These are phyloP conservation scores for Eutrigla gurnardus DNA, from an alignment of 2,797 vertebrate species.

Conservation along the genomic window DNA sequence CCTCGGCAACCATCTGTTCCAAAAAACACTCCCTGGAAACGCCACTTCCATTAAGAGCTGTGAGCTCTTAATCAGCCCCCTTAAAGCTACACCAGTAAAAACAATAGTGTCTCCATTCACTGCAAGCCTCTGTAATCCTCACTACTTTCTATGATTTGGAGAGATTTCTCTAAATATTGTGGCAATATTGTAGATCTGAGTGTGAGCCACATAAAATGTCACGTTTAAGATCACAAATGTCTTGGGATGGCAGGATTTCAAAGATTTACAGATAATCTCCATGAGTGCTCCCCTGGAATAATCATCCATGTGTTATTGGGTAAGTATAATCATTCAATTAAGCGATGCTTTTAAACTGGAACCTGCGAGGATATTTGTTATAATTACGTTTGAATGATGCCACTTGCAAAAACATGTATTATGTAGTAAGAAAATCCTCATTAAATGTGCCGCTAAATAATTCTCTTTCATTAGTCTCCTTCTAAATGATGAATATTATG, in stretches of 20 bases:
- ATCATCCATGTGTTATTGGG: conserved; percentile 15
- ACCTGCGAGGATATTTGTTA: neutral
- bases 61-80: conserved; percentile 52
- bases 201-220: conserved; percentile 18
- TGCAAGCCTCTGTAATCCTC: conserved; percentile 6
- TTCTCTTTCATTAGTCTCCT: neutral
- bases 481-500: conserved; percentile 12
- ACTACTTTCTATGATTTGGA: neutral
- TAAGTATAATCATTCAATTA: conserved; percentile 15
- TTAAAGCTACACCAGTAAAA: conserved; percentile 20
- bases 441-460: conserved; percentile 15
- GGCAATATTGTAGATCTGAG: neutral
- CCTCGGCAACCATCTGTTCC: conserved; percentile 69
- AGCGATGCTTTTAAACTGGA: neutral
- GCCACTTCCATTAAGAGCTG: conserved; percentile 53
- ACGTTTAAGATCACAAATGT: conserved; percentile 15
- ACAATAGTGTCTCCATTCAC: conserved; percentile 26
- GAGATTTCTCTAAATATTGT: conserved; percentile 1
- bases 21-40: conserved; percentile 56
- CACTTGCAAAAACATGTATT: neutral
- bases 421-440: neutral
- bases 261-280: conserved; percentile 11
- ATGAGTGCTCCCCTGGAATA: neutral
- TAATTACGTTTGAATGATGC: neutral
- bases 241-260: conserved; percentile 1